Evolutionary conservation across 1,140 invertebrate species (phyloP).

Genomic region (Drosophila melanica): DNA sequence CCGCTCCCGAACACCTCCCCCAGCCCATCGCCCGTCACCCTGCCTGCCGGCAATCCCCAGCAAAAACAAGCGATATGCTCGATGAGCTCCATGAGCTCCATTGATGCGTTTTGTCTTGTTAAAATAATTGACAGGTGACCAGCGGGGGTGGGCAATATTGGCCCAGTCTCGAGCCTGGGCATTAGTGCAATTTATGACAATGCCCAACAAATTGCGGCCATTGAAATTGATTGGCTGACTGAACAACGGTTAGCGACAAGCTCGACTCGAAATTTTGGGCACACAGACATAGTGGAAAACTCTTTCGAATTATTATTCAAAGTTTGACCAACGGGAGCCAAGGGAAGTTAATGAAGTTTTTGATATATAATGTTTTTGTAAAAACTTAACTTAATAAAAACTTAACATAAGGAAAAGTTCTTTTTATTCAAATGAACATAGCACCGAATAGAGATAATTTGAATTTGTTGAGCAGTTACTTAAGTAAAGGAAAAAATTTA

Average conservation of each 20-base stretch:
- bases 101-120: conserved; percentile 80
- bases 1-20: too few species aligned
- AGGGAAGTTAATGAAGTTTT: too few species aligned
- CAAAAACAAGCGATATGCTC: conserved; percentile 10
- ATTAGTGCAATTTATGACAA: conserved; percentile 79
- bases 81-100: conserved; percentile 43
- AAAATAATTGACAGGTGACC: conserved; percentile 79
- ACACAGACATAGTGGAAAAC: too few species aligned
- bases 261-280: not conserved
- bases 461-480: too few species aligned
- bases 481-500: too few species aligned
- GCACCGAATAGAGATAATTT: too few species aligned
- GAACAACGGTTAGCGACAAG: not conserved
- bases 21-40: not conserved
- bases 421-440: too few species aligned
- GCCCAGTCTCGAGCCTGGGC: conserved; percentile 18
- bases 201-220: conserved; percentile 66
- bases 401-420: too few species aligned
- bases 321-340: not conserved
- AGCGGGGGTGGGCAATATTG: not conserved
- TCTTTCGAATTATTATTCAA: conserved; percentile 26
- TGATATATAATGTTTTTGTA: too few species aligned
- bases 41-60: not conserved
- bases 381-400: too few species aligned
- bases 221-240: conserved; percentile 67